These are phyloP conservation scores for Molossus molossus DNA, from an alignment of 2,797 vertebrate species.

Conservation along the genomic window DNA sequence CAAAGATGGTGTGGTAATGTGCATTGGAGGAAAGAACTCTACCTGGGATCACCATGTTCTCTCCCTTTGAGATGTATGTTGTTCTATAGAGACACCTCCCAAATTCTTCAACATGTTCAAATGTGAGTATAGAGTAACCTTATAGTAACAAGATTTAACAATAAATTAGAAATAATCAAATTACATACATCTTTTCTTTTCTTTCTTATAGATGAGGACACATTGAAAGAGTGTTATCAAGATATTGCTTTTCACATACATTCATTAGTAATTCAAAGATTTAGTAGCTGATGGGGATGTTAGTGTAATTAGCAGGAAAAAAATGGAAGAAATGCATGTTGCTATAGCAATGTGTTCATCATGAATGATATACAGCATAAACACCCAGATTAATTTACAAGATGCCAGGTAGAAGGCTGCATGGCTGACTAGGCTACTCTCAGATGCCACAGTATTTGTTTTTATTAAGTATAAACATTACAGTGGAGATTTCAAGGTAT, in stretches of 20 bases:
- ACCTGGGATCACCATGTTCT: neutral
- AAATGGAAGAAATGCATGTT: conserved; percentile 91
- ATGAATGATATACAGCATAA: conserved; percentile 93
- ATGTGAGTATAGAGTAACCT: conserved; percentile 46
- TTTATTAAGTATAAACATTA: conserved; percentile 91
- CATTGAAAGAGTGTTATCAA: conserved; percentile 85
- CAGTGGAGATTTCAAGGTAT: conserved; percentile 90
- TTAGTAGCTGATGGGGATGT: conserved; percentile 91
- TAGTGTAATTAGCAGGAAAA: conserved; percentile 91
- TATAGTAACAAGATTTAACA: conserved; percentile 76
- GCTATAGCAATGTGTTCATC: conserved; percentile 93
- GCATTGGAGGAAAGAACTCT: neutral
- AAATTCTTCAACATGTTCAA: conserved; percentile 33
- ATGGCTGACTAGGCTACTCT: conserved; percentile 90
- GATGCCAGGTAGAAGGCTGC: conserved; percentile 91
- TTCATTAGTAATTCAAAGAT: conserved; percentile 93
- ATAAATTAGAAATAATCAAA: conserved; percentile 87
- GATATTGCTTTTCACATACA: conserved; percentile 87
- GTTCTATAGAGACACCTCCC: neutral
- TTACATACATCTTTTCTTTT: conserved; percentile 86
- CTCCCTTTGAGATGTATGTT: neutral
- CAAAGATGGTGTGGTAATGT: neutral
- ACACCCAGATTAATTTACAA: conserved; percentile 92
- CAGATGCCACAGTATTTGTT: conserved; percentile 92
- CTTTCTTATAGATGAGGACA: conserved; percentile 83